Evolutionary conservation across 2,113 vertebrate species (phyloP).

Genomic region (Poicephalus gulielmi): DNA sequence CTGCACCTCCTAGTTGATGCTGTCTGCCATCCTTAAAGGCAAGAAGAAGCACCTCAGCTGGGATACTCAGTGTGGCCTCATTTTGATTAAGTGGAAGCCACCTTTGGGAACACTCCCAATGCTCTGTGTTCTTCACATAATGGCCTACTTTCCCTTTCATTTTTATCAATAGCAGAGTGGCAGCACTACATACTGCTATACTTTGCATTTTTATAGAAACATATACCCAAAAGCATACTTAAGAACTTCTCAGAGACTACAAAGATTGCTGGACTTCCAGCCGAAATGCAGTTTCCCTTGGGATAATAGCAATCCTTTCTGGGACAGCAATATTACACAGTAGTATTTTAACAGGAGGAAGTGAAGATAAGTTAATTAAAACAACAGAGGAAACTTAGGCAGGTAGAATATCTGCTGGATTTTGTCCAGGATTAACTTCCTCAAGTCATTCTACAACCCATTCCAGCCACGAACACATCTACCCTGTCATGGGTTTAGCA

Average conservation of each 20-base stretch:
- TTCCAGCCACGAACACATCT: not conserved
- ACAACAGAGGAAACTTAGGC: not conserved
- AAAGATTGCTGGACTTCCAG: not conserved
- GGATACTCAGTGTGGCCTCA: not conserved
- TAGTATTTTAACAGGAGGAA: conserved; percentile 1
- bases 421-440: not conserved
- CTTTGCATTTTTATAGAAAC: not conserved
- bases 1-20: not conserved
- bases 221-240: not conserved
- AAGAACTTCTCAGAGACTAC: not conserved
- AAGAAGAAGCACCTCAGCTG: not conserved
- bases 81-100: not conserved
- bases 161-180: not conserved
- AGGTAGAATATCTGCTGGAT: not conserved
- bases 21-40: not conserved
- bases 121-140: not conserved
- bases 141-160: not conserved
- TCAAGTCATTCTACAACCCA: not conserved
- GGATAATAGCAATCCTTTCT: not conserved
- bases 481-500: not conserved
- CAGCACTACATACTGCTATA: not conserved
- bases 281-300: not conserved
- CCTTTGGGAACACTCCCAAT: not conserved
- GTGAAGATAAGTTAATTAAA: conserved; percentile 22
- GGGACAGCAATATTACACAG: not conserved